Conservation (phyloP, 2,113 vertebrate species). For the Proteles cristata region DNA sequence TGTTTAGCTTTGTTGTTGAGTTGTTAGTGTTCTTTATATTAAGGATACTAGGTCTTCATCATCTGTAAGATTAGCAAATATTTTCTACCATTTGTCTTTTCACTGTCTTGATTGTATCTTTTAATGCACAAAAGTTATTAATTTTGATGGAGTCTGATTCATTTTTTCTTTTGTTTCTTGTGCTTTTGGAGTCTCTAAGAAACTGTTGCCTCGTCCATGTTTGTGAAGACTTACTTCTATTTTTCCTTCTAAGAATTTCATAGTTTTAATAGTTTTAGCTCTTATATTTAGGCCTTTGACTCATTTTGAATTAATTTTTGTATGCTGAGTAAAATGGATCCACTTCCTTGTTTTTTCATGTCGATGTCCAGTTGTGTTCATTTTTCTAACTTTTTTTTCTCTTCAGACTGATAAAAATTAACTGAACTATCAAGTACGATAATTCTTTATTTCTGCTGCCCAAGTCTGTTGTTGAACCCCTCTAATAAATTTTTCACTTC, state of each 20-base stretch:
- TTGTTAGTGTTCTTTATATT: not conserved
- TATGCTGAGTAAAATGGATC: not conserved
- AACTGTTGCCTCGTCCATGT: not conserved
- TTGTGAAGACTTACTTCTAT: not conserved
- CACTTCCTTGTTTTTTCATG: not conserved
- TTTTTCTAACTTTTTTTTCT: not conserved
- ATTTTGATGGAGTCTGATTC: not conserved
- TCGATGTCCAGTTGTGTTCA: not conserved
- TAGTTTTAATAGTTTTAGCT: not conserved
- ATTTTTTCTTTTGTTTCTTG: not conserved
- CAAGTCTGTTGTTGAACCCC: not conserved
- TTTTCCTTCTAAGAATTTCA: not conserved
- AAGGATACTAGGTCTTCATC: not conserved
- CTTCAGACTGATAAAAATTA: not conserved
- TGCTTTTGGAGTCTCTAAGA: not conserved
- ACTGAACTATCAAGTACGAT: not conserved
- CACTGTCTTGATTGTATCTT: not conserved
- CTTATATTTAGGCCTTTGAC: too few species aligned
- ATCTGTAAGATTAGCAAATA: not conserved
- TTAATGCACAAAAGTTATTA: not conserved
- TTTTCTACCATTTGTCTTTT: not conserved
- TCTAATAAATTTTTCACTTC: not conserved
- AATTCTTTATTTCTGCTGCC: not conserved
- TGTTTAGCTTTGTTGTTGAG: not conserved
- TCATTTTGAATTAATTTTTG: too few species aligned